Evolutionary conservation across 2,113 vertebrate species (phyloP).

Genomic region (Amazona guildingii): DNA sequence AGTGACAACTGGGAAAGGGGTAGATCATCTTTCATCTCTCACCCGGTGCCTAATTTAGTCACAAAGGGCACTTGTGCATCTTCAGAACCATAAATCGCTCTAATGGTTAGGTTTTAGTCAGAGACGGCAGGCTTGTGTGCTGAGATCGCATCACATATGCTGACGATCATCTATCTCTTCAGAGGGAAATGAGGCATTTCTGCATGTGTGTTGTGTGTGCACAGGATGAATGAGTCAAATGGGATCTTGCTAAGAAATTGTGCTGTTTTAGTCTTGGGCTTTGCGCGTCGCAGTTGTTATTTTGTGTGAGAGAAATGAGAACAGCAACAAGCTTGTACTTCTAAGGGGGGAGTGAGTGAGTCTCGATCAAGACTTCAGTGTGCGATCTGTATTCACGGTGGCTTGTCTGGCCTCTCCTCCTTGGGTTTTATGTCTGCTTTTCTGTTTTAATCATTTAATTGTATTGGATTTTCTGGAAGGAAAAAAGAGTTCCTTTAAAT

Average conservation of each 20-base stretch:
- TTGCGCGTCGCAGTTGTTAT: neutral
- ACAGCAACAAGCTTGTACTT: neutral
- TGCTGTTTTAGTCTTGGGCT: neutral
- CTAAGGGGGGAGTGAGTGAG: fast-evolving
- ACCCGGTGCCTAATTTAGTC: neutral
- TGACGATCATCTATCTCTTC: neutral
- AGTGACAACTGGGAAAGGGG: neutral
- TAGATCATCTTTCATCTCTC: neutral
- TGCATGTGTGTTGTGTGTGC: fast-evolving
- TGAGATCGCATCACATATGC: neutral
- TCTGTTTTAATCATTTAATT: neutral
- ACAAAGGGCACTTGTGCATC: neutral
- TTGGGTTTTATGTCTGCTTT: neutral
- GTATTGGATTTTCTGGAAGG: neutral
- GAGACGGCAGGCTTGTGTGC: neutral
- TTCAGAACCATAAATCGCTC: neutral
- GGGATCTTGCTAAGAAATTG: neutral
- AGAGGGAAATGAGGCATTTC: neutral
- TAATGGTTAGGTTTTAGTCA: neutral
- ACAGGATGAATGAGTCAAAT: neutral
- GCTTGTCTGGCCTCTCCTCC: neutral
- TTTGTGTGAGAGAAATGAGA: neutral
- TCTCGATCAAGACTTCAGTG: neutral
- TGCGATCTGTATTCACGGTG: neutral
- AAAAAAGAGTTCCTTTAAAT: neutral